A percentile compares a stretch with the other conserved stretches of the same genome.
Evolutionary conservation across 2,888 invertebrate species (phyloP).

Genomic region (Holacanthella duospinosa): DNA sequence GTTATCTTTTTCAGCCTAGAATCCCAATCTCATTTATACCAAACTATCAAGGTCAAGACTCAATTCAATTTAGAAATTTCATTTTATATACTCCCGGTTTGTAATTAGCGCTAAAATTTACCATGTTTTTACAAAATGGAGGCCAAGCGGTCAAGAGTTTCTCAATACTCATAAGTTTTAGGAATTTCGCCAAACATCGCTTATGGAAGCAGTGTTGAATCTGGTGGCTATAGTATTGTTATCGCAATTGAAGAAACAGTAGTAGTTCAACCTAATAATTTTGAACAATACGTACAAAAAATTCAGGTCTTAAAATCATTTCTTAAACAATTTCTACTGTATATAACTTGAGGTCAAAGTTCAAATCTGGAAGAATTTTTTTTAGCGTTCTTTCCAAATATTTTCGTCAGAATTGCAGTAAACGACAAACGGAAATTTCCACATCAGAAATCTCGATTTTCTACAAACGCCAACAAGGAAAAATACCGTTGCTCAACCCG

Average conservation of each 20-base stretch:
- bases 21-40: no score
- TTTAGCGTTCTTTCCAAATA: neutral
- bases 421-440: neutral
- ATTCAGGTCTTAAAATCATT: neutral
- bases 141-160: no score
- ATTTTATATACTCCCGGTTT: no score
- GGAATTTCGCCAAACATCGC: no score
- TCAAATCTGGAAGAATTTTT: neutral
- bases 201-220: neutral
- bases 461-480: neutral
- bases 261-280: neutral
- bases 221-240: conserved; percentile 30
- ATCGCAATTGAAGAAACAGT: conserved; percentile 26
- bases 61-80: no score
- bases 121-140: no score
- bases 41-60: no score
- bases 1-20: no score
- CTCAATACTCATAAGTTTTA: no score
- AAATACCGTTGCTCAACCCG: neutral
- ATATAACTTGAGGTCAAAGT: conserved; percentile 12
- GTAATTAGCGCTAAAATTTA: no score
- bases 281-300: neutral
- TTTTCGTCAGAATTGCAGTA: neutral
- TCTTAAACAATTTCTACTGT: conserved; percentile 4
- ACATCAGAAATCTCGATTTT: neutral